phyloP scores from a whole-genome alignment of 64 coral and sea anemone genomes.

The Pocillopora verrucosa region DNA sequence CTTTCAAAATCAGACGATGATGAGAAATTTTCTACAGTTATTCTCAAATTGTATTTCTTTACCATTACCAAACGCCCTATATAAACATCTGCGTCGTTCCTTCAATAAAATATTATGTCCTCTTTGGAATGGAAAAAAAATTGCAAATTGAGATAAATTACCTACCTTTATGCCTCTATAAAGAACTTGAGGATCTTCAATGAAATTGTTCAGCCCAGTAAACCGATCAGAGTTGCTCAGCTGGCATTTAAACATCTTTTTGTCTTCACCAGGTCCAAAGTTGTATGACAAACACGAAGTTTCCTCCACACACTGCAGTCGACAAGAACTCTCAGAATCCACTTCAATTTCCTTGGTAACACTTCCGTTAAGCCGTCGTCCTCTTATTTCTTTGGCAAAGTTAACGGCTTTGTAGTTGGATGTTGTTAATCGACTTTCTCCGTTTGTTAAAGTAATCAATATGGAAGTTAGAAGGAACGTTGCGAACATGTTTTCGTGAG shows the following conservation, averaged over 20 bases:
- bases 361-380: background rate
- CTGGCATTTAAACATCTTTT: background rate
- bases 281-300: slow-evolving; percentile 46
- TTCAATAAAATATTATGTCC: too few relatives aligned
- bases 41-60: too few relatives aligned
- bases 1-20: too few relatives aligned
- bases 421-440: background rate
- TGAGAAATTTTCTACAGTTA: too few relatives aligned
- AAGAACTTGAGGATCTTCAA: too few relatives aligned
- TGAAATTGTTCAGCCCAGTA: background rate
- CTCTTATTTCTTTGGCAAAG: background rate
- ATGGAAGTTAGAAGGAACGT: background rate
- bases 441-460: background rate
- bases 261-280: background rate
- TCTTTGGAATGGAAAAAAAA: too few relatives aligned
- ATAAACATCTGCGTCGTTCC: too few relatives aligned
- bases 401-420: background rate
- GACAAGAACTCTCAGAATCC: slow-evolving; percentile 4
- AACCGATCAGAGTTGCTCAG: background rate
- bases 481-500: too few relatives aligned
- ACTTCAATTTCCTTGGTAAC: background rate
- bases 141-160: too few relatives aligned
- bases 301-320: slow-evolving; percentile 12
- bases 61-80: too few relatives aligned
- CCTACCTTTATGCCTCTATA: too few relatives aligned